A percentile compares a stretch with the other conserved stretches of the same genome.
phyloP scores from a whole-genome alignment of 2,888 invertebrate genomes.

The Actias luna region DNA sequence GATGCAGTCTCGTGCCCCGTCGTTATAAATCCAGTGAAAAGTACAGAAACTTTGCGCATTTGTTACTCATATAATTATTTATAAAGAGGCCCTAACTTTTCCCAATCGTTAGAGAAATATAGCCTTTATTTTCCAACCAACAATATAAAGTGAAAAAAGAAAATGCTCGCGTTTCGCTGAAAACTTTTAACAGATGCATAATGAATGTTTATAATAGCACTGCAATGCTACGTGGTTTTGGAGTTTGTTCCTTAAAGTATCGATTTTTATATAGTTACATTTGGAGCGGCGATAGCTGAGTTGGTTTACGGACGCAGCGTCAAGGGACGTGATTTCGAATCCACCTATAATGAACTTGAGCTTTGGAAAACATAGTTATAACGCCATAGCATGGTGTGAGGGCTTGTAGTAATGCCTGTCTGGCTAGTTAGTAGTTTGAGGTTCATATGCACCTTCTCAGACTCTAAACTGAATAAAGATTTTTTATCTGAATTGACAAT shows the following conservation, averaged over 20 bases:
- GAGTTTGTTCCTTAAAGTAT: not conserved
- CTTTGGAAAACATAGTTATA: no score
- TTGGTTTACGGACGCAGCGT: no score
- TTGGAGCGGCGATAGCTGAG: no score
- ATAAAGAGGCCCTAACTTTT: not conserved
- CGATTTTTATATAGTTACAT: not conserved
- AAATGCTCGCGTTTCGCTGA: not conserved
- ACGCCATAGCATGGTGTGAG: no score
- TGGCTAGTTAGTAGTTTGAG: no score
- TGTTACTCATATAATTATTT: constrained; percentile 33
- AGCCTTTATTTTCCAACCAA: not conserved
- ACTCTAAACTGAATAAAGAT: no score
- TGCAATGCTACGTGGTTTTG: constrained; percentile 4
- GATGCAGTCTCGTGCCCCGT: constrained; percentile 72
- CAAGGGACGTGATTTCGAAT: no score
- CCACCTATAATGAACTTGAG: no score
- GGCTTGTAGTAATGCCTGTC: no score
- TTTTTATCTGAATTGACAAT: no score
- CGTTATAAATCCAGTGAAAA: constrained; percentile 68
- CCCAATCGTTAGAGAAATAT: constrained; percentile 20
- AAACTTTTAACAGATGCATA: constrained; percentile 12
- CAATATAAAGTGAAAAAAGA: constrained; percentile 2
- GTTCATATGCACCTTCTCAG: no score
- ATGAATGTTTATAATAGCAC: constrained; percentile 4
- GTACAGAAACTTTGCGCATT: constrained; percentile 66